These are phyloP conservation scores for Matsumurasca onukii DNA, from an alignment of 1,140 invertebrate genomes.

Conservation along the genomic window DNA sequence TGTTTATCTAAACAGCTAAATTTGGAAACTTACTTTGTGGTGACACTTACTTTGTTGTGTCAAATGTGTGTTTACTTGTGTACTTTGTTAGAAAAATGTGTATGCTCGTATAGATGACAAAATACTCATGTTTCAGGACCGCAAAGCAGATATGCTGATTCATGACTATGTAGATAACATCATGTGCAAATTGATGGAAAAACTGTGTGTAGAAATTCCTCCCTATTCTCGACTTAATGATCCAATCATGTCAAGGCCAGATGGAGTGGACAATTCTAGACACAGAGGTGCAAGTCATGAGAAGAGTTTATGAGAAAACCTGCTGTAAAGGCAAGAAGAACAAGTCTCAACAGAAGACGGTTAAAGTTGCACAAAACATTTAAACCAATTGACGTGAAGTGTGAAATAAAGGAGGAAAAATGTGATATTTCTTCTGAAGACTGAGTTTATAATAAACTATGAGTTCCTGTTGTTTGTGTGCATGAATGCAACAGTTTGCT, in stretches of 20 bases:
- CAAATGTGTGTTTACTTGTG: too few relatives aligned
- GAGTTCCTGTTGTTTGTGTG: too few relatives aligned
- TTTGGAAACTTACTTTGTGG: too few relatives aligned
- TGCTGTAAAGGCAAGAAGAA: conserved; percentile 35
- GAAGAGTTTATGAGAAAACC: conserved; percentile 50
- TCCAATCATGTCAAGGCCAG: conserved; percentile 58
- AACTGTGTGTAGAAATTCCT: conserved; percentile 68
- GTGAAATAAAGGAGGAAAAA: not conserved
- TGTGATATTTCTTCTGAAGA: too few relatives aligned
- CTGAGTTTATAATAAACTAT: too few relatives aligned
- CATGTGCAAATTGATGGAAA: conserved; percentile 72
- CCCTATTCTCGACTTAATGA: conserved; percentile 66
- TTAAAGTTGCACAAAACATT: not conserved
- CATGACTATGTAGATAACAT: conserved; percentile 88
- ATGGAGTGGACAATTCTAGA: conserved; percentile 63
- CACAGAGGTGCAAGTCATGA: conserved; percentile 51
- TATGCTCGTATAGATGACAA: too few relatives aligned
- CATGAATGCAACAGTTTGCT: too few relatives aligned
- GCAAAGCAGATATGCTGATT: conserved; percentile 87
- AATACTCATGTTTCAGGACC: conserved; percentile 81
- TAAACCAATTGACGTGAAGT: not conserved
- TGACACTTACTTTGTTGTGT: too few relatives aligned
- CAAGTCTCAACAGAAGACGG: conserved; percentile 1
- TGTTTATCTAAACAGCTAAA: too few relatives aligned
- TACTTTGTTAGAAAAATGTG: too few relatives aligned